A percentile compares a stretch with the other conserved stretches of the same genome.
Evolutionary conservation across 2,113 vertebrate genomes (phyloP).

Genomic region (Amblyornis subalaris): DNA sequence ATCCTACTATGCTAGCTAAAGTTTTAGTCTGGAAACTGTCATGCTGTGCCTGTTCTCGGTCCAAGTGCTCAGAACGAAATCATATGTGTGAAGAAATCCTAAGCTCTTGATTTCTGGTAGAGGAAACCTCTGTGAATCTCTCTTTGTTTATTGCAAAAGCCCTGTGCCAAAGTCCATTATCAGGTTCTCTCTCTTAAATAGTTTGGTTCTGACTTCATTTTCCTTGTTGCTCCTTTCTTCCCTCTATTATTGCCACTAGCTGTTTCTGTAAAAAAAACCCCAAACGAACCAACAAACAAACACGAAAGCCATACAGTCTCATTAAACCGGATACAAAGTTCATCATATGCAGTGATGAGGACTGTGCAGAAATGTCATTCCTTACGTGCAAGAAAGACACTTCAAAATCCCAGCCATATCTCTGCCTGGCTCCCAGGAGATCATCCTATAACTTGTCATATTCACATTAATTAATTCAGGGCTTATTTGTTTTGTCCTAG

Average conservation of each 20-base stretch:
- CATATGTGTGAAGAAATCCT: neutral
- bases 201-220: neutral
- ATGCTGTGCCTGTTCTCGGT: neutral
- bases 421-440: neutral
- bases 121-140: neutral
- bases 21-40: neutral
- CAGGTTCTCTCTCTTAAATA: neutral
- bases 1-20: neutral
- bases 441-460: neutral
- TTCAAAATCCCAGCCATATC: neutral
- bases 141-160: neutral
- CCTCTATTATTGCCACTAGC: neutral
- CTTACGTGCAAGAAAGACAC: neutral
- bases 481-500: neutral
- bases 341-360: neutral
- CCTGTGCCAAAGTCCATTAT: neutral
- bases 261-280: neutral
- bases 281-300: neutral
- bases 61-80: neutral
- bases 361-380: neutral
- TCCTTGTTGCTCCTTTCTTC: neutral
- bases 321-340: neutral
- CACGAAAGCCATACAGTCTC: neutral
- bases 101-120: neutral
- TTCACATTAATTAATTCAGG: conserved; percentile 11